Conservation (phyloP, 2,888 invertebrate species). For the Synanthedon tipuliformis region DNA sequence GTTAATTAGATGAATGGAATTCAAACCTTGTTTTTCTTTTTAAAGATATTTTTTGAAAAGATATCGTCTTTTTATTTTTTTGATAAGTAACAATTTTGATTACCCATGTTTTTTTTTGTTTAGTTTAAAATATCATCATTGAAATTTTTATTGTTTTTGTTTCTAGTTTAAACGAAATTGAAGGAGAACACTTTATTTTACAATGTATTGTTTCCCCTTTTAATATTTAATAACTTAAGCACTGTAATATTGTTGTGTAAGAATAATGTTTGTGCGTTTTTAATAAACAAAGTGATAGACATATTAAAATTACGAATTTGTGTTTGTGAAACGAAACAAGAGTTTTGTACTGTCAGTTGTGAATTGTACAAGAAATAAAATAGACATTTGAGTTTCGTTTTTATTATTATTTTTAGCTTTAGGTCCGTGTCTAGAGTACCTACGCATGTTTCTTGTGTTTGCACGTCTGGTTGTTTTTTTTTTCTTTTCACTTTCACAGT, state of each 20-base stretch:
- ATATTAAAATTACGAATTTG: background rate
- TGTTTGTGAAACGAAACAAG: background rate
- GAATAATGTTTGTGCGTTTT: background rate
- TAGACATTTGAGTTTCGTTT: constrained; percentile 52
- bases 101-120: constrained; percentile 11
- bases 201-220: background rate
- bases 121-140: background rate
- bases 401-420: constrained; percentile 37
- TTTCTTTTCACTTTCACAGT: constrained; percentile 6
- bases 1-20: too few species aligned
- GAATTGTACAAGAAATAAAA: constrained; percentile 63
- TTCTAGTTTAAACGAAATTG: too few species aligned
- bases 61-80: constrained; percentile 28
- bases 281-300: too few species aligned
- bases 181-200: too few species aligned
- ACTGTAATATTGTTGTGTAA: background rate
- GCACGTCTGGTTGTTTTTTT: constrained; percentile 27
- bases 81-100: constrained; percentile 38
- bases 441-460: constrained; percentile 48
- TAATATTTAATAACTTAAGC: background rate
- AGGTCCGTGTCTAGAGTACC: constrained; percentile 38
- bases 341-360: constrained; percentile 33
- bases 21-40: too few species aligned
- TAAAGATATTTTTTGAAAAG: constrained; percentile 26
- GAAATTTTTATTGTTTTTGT: too few species aligned